Evolutionary conservation across 2,797 vertebrate species (phyloP).

Genomic region (Sparus aurata): DNA sequence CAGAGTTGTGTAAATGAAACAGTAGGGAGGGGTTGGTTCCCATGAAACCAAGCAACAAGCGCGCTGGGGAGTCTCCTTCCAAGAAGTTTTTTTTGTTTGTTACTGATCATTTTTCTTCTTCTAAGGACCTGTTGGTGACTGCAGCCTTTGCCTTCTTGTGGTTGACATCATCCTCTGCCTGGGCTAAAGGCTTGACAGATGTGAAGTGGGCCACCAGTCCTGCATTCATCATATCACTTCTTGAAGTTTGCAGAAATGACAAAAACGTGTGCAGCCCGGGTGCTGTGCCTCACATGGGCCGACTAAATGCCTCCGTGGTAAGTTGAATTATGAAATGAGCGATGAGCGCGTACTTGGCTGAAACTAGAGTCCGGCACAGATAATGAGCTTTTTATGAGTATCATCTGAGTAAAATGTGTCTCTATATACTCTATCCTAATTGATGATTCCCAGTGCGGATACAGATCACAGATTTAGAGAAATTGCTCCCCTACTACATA

Average conservation of each 20-base stretch:
- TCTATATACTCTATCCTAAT: too few species aligned
- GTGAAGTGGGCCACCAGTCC: conserved; percentile 89
- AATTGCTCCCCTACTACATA: too few species aligned
- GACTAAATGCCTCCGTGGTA: conserved; percentile 96
- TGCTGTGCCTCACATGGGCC: conserved; percentile 88
- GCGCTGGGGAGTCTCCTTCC: neutral
- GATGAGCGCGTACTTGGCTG: too few species aligned
- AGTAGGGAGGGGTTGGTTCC: conserved; percentile 43
- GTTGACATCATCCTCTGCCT: conserved; percentile 93
- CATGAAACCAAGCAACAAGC: neutral
- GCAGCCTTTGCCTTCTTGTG: conserved; percentile 92
- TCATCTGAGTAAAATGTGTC: too few species aligned
- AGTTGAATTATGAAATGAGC: conserved; percentile 47
- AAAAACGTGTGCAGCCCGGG: conserved; percentile 72
- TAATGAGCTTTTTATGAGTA: too few species aligned
- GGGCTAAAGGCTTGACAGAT: conserved; percentile 94
- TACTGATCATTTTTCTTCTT: conserved; percentile 17
- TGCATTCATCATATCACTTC: rapidly evolving
- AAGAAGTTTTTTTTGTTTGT: neutral
- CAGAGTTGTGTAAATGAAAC: conserved; percentile 72
- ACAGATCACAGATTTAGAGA: too few species aligned
- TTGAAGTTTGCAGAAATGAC: rapidly evolving
- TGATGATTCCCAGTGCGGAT: too few species aligned
- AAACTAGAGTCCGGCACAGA: too few species aligned
- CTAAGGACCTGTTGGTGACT: conserved; percentile 92